Conservation (phyloP, 2,797 vertebrate species). For the Diglossa cyanea region DNA sequence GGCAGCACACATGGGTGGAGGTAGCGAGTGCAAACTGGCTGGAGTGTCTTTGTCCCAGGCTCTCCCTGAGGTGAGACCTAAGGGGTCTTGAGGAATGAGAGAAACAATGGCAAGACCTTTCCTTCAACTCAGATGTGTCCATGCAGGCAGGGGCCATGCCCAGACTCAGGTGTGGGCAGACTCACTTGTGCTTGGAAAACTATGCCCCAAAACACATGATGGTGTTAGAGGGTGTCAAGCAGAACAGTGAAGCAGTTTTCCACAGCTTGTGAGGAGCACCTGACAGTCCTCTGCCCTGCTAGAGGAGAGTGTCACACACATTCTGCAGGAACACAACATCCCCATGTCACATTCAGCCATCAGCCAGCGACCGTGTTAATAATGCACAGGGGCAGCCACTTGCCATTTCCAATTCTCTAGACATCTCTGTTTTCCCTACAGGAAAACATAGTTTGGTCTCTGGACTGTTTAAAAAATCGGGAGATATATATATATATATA, state of each 20-base stretch:
- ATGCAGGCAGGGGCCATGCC: accelerated
- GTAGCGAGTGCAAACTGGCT: background rate
- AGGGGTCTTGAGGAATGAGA: background rate
- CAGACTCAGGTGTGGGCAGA: background rate
- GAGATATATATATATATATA: background rate
- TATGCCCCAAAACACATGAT: background rate
- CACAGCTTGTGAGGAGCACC: background rate
- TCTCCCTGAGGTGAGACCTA: background rate
- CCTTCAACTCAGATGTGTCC: background rate
- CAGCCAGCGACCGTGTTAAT: accelerated
- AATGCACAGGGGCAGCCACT: background rate
- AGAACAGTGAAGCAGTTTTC: background rate
- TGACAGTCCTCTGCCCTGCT: background rate
- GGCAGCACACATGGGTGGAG: accelerated
- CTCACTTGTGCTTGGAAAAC: accelerated
- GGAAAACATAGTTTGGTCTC: background rate
- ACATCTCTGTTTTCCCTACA: background rate
- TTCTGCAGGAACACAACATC: background rate
- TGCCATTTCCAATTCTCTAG: background rate
- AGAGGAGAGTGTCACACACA: background rate
- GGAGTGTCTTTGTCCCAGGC: background rate
- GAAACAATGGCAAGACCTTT: background rate
- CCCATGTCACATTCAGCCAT: background rate
- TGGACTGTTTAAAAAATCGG: background rate
- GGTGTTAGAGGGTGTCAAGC: background rate